Conservation (phyloP, 1,140 invertebrate species). For the Pachypsylla venusta region DNA sequence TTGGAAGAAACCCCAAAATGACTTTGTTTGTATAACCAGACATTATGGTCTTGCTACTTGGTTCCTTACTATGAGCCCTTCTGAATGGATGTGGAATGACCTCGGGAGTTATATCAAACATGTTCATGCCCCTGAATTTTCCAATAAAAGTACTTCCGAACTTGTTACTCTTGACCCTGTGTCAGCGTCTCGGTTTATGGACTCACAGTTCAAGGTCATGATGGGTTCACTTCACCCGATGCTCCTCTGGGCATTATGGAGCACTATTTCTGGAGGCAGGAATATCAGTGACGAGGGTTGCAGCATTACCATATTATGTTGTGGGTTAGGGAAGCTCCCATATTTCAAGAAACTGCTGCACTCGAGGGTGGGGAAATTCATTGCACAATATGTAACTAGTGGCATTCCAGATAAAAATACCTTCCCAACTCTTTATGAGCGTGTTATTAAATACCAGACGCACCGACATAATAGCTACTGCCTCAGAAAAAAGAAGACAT, state of each 20-base stretch:
- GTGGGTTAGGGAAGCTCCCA: constrained; percentile 21
- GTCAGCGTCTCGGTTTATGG: constrained; percentile 22
- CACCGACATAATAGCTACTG: constrained; percentile 24
- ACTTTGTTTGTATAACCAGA: constrained; percentile 20
- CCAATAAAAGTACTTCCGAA: constrained; percentile 18
- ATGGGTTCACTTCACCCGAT: constrained; percentile 20
- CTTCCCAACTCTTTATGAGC: constrained; percentile 18
- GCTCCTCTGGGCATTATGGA: constrained; percentile 21
- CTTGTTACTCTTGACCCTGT: constrained; percentile 23
- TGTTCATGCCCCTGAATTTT: constrained; percentile 16
- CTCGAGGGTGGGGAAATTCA: constrained; percentile 27
- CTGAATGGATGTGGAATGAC: constrained; percentile 16
- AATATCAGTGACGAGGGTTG: constrained; percentile 21
- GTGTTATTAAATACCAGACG: constrained; percentile 20
- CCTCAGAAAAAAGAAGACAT: constrained; percentile 22
- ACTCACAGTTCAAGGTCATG: constrained; percentile 23
- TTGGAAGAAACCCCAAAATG: constrained; percentile 19
- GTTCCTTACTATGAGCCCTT: constrained; percentile 18
- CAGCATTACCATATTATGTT: constrained; percentile 21
- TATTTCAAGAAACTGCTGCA: constrained; percentile 12
- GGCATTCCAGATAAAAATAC: constrained; percentile 14
- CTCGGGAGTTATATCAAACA: constrained; percentile 18
- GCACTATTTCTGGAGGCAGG: constrained; percentile 22
- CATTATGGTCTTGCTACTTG: constrained; percentile 20
- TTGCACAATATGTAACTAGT: constrained; percentile 28